phyloP scores from a whole-genome alignment of 2,888 invertebrate genomes.

The Limnephilus rhombicus region DNA sequence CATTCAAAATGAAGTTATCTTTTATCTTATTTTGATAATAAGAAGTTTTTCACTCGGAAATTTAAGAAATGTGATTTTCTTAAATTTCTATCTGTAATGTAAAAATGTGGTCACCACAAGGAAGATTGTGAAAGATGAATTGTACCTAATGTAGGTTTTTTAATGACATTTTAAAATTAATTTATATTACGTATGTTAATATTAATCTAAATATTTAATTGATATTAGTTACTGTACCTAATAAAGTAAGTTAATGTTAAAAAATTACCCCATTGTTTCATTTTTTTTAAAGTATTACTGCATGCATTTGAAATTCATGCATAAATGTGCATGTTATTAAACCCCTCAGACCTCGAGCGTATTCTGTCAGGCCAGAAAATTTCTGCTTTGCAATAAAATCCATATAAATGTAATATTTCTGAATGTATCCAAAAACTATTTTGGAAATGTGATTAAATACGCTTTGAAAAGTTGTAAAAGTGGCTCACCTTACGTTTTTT shows the following conservation, averaged over 20 bases:
- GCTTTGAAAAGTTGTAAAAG: too few relatives aligned
- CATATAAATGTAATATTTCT: too few relatives aligned
- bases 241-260: slow-evolving; percentile 46
- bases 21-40: slow-evolving; percentile 2
- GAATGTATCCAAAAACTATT: too few relatives aligned
- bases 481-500: too few relatives aligned
- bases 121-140: neutral
- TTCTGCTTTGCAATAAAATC: too few relatives aligned
- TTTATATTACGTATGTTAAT: slow-evolving; percentile 38
- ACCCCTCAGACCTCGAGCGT: too few relatives aligned
- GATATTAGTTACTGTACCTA: slow-evolving; percentile 38
- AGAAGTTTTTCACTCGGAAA: neutral
- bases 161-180: slow-evolving; percentile 43
- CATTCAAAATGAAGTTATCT: neutral
- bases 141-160: slow-evolving; percentile 30
- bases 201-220: slow-evolving; percentile 40
- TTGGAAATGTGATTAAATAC: too few relatives aligned
- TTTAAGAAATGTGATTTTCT: neutral
- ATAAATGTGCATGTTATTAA: too few relatives aligned
- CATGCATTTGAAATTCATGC: too few relatives aligned
- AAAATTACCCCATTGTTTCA: slow-evolving; percentile 11
- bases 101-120: neutral
- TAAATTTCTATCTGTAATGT: neutral
- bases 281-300: neutral
- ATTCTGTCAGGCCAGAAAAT: too few relatives aligned